phyloP scores from a whole-genome alignment of 2,113 vertebrate species.

The Myxocyprinus asiaticus region DNA sequence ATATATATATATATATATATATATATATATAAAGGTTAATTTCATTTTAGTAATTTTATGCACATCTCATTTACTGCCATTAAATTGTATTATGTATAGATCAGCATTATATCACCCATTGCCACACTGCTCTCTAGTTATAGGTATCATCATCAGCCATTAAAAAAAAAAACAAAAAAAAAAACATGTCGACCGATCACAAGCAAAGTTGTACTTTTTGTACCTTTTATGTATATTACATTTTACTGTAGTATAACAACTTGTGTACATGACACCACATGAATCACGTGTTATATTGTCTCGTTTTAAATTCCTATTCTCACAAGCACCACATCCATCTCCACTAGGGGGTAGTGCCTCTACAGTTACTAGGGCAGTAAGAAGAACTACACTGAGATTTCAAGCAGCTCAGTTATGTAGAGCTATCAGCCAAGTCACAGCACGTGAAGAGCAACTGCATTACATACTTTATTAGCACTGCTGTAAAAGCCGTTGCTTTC shows the following conservation, averaged over 20 bases:
- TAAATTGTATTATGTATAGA: too few species aligned
- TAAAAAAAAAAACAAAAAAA: too few species aligned
- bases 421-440: neutral
- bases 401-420: neutral
- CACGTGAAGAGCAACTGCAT: neutral
- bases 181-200: too few species aligned
- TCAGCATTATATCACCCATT: too few species aligned
- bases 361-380: neutral
- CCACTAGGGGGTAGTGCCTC: constrained; percentile 44
- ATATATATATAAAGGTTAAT: too few species aligned
- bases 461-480: constrained; percentile 78
- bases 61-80: too few species aligned
- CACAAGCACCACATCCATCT: neutral
- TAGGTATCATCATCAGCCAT: too few species aligned
- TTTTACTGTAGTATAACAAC: neutral
- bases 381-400: neutral
- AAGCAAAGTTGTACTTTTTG: too few species aligned
- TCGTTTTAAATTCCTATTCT: neutral
- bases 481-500: constrained; percentile 81
- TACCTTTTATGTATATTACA: too few species aligned
- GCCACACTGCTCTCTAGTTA: too few species aligned
- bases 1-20: too few species aligned
- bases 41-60: too few species aligned
- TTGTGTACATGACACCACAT: neutral
- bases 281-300: neutral